Evolutionary conservation across 2,797 vertebrate species (phyloP), one percentile per base, ranked within the genome.

Genomic region (Eidolon dupreanum): DNA sequence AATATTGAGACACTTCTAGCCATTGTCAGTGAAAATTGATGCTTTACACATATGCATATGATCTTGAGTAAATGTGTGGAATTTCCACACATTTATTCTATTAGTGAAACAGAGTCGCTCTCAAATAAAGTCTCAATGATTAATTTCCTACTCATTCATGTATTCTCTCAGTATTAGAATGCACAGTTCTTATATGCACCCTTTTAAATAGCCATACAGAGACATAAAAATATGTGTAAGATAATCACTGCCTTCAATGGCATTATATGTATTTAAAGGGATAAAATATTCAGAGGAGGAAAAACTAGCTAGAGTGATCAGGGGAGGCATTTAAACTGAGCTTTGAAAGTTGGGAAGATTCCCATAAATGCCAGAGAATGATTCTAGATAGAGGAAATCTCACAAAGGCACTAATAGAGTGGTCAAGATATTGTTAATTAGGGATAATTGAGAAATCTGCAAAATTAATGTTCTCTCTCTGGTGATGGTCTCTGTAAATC

Each of bases 401-500:
- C 74, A 93, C 57, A 95, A 74, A 96, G 28, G 16, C 43, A 46
- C 51, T 61, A 53, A 55, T 15, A 55, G 26, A 87, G 13, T 89
- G 43, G 78, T 77, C 46, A 82, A 82, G 31, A 86, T 79, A 46
- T 66, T 93, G 84, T 86, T 89, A 87, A 63, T 93, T 87, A 92
- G 43, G 38, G n/a, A 77, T 82, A 95, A 88, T 66, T 87, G 75
- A 89, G 15, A 93, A 92, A 87, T 17, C 63, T 16, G 31, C 24
- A 38, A 11, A 92, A 96, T 87, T 84, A 87, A 68, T 94, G 51
- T 95, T 94, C 46, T 81, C 6, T 74, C 68, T 78, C 65, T 83
- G 31, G n/a, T 38, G 61, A 28, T 73, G 6, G 1, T 96, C 81
- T 55, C 6, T 1, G 97, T 96, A 97, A 94, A 28, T 97, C 89